phyloP scores from a whole-genome alignment of 2,888 invertebrate genomes.

The Masnerella sp. region DNA sequence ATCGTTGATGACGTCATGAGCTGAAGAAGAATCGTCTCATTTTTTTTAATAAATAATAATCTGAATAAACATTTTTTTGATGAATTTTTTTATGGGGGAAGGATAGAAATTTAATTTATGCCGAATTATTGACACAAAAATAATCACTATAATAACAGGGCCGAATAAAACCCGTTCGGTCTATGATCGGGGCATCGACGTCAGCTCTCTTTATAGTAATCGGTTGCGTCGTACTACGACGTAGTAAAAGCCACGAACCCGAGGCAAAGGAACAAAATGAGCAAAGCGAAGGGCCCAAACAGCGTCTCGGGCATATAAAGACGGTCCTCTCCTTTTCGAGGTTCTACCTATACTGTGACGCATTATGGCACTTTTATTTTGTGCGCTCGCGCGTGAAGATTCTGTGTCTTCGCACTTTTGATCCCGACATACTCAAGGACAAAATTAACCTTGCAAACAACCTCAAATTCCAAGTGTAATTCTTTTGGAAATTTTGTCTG shows the following conservation, averaged over 20 bases:
- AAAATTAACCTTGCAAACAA: conserved; percentile 41
- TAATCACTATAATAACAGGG: conserved; percentile 32
- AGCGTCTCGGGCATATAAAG: conserved; percentile 48
- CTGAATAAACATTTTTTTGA: too few species aligned
- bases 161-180: conserved; percentile 32
- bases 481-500: too few species aligned
- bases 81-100: too few species aligned
- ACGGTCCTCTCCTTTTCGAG: conserved; percentile 47
- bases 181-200: conserved; percentile 52
- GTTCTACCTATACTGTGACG: conserved; percentile 49
- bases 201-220: conserved; percentile 54
- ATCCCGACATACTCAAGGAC: conserved; percentile 34
- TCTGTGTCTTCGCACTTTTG: conserved; percentile 57
- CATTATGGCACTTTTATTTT: conserved; percentile 59
- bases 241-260: conserved; percentile 47
- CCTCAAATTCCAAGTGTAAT: conserved; percentile 24
- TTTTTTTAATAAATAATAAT: too few species aligned
- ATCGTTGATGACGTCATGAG: too few species aligned
- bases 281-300: conserved; percentile 31
- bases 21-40: too few species aligned
- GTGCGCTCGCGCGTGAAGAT: conserved; percentile 61
- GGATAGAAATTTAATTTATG: conserved; percentile 26
- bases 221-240: conserved; percentile 50
- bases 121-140: conserved; percentile 28
- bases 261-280: conserved; percentile 12